These are phyloP conservation scores for Xiphophorus couchianus DNA, from an alignment of 2,113 vertebrate genomes.

Conservation along the genomic window DNA sequence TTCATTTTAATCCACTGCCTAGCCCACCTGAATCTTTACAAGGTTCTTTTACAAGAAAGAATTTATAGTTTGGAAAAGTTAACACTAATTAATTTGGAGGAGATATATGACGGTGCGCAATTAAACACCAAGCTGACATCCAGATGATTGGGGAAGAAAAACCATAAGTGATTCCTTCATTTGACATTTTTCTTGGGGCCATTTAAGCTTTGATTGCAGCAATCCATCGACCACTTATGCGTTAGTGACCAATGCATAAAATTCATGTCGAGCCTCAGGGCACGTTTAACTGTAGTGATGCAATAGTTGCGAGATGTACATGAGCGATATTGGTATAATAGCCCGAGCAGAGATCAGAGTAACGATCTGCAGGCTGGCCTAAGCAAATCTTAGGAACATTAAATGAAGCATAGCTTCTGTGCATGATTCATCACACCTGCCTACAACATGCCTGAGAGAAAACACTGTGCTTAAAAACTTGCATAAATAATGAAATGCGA, in stretches of 20 bases:
- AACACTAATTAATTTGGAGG: constrained; percentile 8
- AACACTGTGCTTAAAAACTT: constrained; percentile 23
- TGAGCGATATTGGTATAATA: constrained; percentile 24
- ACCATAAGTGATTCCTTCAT: neutral
- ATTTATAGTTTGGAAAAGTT: neutral
- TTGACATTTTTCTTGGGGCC: neutral
- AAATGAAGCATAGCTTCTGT: constrained; percentile 18
- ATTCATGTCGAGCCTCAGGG: constrained; percentile 44
- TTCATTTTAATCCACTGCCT: neutral
- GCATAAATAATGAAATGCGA: constrained; percentile 57
- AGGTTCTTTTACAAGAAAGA: constrained; percentile 18
- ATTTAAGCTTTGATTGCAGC: constrained; percentile 38
- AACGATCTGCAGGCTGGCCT: constrained; percentile 8
- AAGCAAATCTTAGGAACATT: constrained; percentile 8
- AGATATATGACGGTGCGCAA: neutral
- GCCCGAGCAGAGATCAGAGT: constrained; percentile 6
- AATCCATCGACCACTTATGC: constrained; percentile 25
- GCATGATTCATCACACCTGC: constrained; percentile 64
- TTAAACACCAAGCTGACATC: neutral
- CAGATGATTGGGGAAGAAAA: neutral
- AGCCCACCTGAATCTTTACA: neutral
- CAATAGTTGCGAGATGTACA: constrained; percentile 33
- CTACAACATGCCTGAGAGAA: constrained; percentile 31
- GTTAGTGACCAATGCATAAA: constrained; percentile 21
- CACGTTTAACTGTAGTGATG: constrained; percentile 23